phyloP scores from a whole-genome alignment of 2,888 invertebrate genomes.

The Gryllus longicercus region DNA sequence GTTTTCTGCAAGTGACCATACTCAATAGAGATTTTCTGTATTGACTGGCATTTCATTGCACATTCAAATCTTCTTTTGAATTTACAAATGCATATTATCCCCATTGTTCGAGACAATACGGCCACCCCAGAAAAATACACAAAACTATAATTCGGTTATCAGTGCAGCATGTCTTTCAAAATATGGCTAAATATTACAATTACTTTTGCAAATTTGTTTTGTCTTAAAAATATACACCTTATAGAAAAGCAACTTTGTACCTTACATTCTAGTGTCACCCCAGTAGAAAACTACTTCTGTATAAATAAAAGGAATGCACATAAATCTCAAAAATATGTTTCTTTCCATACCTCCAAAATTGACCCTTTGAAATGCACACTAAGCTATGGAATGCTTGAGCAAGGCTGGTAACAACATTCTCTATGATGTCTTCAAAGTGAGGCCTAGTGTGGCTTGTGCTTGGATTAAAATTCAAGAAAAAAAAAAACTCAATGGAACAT shows the following conservation, averaged over 20 bases:
- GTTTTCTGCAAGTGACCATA: background rate
- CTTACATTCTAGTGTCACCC: background rate
- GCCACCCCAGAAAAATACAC: background rate
- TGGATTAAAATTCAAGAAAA: background rate
- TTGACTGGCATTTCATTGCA: too few relatives aligned
- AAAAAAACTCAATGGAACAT: too few relatives aligned
- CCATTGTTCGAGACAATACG: background rate
- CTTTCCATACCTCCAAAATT: background rate
- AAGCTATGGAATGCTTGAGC: background rate
- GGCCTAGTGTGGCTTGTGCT: background rate
- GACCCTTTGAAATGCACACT: background rate
- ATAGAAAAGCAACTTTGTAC: conserved; percentile 17
- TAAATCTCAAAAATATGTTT: conserved; percentile 8
- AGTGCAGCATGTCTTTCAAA: background rate
- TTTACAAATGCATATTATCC: background rate
- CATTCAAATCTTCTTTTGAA: too few relatives aligned
- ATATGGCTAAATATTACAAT: background rate
- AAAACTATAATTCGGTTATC: background rate
- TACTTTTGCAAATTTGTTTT: conserved; percentile 4
- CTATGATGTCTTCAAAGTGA: background rate
- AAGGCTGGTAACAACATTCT: background rate
- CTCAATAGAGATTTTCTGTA: background rate
- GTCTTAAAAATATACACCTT: conserved; percentile 7
- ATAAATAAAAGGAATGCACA: conserved; percentile 11
- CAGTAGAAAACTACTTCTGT: conserved; percentile 1